Evolutionary conservation across 2,888 invertebrate species (phyloP).

Genomic region (Hemistola chrysoprasaria): DNA sequence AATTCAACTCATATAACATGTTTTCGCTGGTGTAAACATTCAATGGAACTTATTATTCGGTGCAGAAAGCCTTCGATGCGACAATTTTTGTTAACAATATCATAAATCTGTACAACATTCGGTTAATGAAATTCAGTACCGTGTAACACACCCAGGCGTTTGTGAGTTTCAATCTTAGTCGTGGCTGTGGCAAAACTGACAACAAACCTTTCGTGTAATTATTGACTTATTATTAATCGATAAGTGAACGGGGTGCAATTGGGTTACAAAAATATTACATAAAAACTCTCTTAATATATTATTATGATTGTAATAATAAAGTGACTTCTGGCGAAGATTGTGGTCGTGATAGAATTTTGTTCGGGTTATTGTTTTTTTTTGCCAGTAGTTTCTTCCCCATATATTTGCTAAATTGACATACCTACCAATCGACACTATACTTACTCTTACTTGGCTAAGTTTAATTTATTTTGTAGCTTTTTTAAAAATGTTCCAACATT

Average conservation of each 20-base stretch:
- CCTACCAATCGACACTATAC: background rate
- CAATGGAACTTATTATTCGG: too few relatives aligned
- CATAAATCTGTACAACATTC: too few relatives aligned
- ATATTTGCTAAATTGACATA: slow-evolving; percentile 9
- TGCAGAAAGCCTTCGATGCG: too few relatives aligned
- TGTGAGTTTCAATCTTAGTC: too few relatives aligned
- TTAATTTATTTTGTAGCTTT: slow-evolving; percentile 8
- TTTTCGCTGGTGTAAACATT: too few relatives aligned
- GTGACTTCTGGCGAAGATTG: slow-evolving; percentile 12
- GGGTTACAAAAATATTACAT: background rate
- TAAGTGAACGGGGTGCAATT: slow-evolving; percentile 3
- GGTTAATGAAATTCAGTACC: too few relatives aligned
- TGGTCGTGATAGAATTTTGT: slow-evolving; percentile 8
- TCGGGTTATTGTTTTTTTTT: slow-evolving; percentile 6
- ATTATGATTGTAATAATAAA: slow-evolving; percentile 15
- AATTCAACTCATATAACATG: too few relatives aligned
- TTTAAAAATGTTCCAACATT: slow-evolving; percentile 11
- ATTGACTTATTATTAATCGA: too few relatives aligned
- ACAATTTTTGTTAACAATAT: too few relatives aligned
- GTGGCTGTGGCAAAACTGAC: too few relatives aligned
- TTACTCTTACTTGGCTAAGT: background rate
- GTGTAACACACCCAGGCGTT: too few relatives aligned
- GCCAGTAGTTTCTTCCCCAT: slow-evolving; percentile 6
- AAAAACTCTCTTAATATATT: slow-evolving; percentile 11
- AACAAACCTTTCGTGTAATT: too few relatives aligned